phyloP scores from a whole-genome alignment of 2,113 vertebrate species.

The Formicarius rufipectus region DNA sequence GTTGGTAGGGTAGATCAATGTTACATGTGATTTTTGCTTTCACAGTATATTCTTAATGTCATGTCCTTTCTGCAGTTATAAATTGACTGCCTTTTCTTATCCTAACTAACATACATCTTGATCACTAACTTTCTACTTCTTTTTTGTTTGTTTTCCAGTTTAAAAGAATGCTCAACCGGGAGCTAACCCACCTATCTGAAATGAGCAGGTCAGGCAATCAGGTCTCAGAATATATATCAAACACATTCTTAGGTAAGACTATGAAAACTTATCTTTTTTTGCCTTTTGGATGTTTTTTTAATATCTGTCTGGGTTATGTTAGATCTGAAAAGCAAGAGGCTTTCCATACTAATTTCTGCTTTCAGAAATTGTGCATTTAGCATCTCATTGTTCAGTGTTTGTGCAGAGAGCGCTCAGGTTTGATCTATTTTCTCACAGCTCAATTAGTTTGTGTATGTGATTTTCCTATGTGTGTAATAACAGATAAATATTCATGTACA shows the following conservation, averaged over 20 bases:
- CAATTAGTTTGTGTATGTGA: not conserved
- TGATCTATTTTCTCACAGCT: not conserved
- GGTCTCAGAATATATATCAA: slow-evolving; percentile 98
- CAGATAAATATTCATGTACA: not conserved
- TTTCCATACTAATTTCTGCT: not conserved
- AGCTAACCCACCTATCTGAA: slow-evolving; percentile 96
- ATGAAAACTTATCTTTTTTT: not conserved
- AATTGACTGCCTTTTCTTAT: not conserved
- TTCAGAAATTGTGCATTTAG: not conserved
- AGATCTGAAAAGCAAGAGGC: not conserved
- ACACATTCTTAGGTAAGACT: slow-evolving; percentile 95
- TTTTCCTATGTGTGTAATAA: not conserved
- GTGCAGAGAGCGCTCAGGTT: not conserved
- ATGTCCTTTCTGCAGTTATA: not conserved
- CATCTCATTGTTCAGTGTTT: not conserved
- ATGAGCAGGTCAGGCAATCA: slow-evolving; percentile 99
- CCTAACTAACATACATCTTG: not conserved
- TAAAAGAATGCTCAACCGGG: slow-evolving; percentile 98
- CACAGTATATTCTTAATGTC: not conserved
- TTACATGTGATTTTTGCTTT: not conserved
- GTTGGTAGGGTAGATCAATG: not conserved
- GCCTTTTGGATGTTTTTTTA: not conserved
- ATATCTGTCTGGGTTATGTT: not conserved
- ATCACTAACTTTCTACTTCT: not conserved
- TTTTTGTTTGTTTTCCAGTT: slow-evolving; percentile 81